phyloP scores from a whole-genome alignment of 2,113 vertebrate species.

The Carassius carassius region DNA sequence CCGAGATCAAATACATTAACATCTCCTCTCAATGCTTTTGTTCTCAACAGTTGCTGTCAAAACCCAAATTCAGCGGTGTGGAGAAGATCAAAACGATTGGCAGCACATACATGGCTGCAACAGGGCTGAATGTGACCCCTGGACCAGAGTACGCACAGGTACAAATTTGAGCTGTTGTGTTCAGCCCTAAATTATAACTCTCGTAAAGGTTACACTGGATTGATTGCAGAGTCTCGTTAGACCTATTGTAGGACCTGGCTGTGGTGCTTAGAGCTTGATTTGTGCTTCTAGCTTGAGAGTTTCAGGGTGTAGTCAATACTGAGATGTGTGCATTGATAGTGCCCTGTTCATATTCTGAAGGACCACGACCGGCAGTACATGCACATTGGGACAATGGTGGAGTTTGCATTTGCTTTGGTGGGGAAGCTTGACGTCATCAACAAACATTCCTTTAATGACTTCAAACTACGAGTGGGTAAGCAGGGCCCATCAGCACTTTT shows the following conservation, averaged over 20 bases:
- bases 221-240: not conserved
- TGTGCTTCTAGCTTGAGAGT: not conserved
- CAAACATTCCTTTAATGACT: conserved; percentile 98
- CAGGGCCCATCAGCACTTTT: not conserved
- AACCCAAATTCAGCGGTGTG: conserved; percentile 97
- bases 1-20: not conserved
- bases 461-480: conserved; percentile 92
- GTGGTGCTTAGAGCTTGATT: not conserved
- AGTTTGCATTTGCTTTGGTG: conserved; percentile 95
- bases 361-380: conserved; percentile 94
- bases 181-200: not conserved
- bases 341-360: conserved; percentile 66
- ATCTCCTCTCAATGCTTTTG: not conserved
- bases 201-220: not conserved
- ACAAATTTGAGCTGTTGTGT: conserved; percentile 41
- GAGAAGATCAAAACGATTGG: conserved; percentile 99
- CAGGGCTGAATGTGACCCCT: conserved; percentile 87
- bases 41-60: conserved; percentile 85
- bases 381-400: conserved; percentile 98
- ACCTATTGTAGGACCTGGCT: not conserved
- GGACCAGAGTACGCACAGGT: conserved; percentile 90
- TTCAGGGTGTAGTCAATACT: not conserved
- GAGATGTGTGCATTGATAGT: not conserved
- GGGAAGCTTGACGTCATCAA: conserved; percentile 96
- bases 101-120: conserved; percentile 99